Conservation (phyloP, 2,888 invertebrate species). For the Tineola bisselliella region DNA sequence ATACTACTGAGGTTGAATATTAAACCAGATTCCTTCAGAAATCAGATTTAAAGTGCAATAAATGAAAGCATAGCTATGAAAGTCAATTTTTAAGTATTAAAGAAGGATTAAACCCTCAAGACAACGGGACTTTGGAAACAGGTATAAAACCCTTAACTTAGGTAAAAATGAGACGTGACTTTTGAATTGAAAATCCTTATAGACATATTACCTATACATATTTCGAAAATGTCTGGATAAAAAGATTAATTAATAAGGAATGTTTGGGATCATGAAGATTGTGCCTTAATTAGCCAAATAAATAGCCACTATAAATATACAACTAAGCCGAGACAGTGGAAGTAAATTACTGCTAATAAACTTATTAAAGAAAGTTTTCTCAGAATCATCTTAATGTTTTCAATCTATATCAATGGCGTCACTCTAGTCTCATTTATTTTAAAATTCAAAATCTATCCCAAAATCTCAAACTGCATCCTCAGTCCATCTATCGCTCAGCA, state of each 20-base stretch:
- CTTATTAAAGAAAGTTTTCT: not conserved
- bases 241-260: too few species aligned
- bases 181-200: not conserved
- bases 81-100: not conserved
- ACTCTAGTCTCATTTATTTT: slow-evolving; percentile 34
- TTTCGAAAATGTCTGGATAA: not conserved
- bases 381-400: too few species aligned
- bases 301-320: too few species aligned
- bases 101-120: not conserved
- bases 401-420: slow-evolving; percentile 41
- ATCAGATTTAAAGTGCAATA: too few species aligned
- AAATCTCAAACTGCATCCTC: slow-evolving; percentile 61
- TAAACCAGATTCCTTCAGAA: too few species aligned
- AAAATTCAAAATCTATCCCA: slow-evolving; percentile 38
- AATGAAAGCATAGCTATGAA: not conserved
- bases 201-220: too few species aligned
- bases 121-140: not conserved
- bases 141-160: not conserved
- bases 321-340: too few species aligned
- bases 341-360: too few species aligned
- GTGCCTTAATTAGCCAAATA: too few species aligned
- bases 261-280: too few species aligned
- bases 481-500: slow-evolving; percentile 58
- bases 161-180: not conserved
- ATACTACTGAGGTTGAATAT: too few species aligned